Percentiles rank a stretch among this genome's conserved stretches.
These are phyloP conservation scores for Plectrocnemia conspersa DNA, from an alignment of 1,140 invertebrate genomes.

Conservation along the genomic window DNA sequence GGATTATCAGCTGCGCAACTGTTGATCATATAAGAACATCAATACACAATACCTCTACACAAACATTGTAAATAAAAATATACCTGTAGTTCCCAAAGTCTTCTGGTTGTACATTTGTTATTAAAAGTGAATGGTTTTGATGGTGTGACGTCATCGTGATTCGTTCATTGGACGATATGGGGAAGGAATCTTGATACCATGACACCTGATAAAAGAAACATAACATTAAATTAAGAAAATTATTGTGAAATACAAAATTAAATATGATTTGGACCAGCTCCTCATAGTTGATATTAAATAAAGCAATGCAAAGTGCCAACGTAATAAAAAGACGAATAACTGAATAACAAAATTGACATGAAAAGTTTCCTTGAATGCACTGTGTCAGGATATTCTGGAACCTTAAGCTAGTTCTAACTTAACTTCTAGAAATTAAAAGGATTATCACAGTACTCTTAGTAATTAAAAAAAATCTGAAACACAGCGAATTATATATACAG, in stretches of 20 bases:
- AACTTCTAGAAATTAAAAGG: no score
- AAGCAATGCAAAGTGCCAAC: not conserved
- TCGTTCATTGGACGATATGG: constrained; percentile 58
- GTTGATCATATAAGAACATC: constrained; percentile 23
- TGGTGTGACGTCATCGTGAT: constrained; percentile 57
- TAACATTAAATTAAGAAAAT: no score
- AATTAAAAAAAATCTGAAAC: no score
- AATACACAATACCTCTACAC: not conserved
- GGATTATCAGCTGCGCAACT: constrained; percentile 68
- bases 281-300: not conserved
- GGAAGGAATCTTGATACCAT: constrained; percentile 65
- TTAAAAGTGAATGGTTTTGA: constrained; percentile 60
- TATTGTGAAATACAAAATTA: no score
- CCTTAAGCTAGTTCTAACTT: no score
- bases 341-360: no score
- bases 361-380: no score
- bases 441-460: no score
- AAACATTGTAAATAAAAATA: constrained; percentile 4
- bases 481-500: no score
- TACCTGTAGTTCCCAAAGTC: constrained; percentile 67
- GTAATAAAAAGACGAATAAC: not conserved
- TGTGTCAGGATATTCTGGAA: no score
- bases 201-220: constrained; percentile 47
- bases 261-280: no score
- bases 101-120: constrained; percentile 59